Evolutionary conservation across 2,113 vertebrate species (phyloP), one percentile per base, ranked within the genome.

Genomic region (Aldabrachelys gigantea): DNA sequence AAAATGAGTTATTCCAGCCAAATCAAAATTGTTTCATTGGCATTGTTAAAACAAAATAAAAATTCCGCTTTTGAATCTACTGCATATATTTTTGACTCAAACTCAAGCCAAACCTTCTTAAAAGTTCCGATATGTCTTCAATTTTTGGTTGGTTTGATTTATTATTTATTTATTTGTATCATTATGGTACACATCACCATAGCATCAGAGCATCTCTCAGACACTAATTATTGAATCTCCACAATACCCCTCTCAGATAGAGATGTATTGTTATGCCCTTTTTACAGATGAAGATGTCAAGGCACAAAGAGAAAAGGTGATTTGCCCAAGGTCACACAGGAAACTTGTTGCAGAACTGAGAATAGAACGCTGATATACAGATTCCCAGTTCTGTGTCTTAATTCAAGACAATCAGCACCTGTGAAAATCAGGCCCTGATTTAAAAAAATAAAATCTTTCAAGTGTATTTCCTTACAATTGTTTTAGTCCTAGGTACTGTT

Each of bases 331-430:
- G 11, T 3, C 31, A 35, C 27, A 2, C 62, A 62, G 35, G 21
- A 89, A 69, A 12, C 83, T 78, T 90, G 19, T 72, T 38, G 13
- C 21, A 93, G 25, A 53, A 5, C 52, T 85, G 56, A 78, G 11
- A 89, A 35, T 84, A 93, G 59, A 93, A 96, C 54, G 84, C 69
- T 89, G 5, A 0, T 2, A n/a, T 38, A 22, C 65, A 22, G n/a
- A 38, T 72, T 25, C 91, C 92, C 89, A 94, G 82, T 91, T 78
- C 80, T 62, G 16, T 4, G 16, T 91, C 35, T 92, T 86, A 90
- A 44, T 82, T 93, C 69, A 95, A 95, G 78, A 52, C 90, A 72
- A 90, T 94, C 95, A 94, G 16, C 21, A 89, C 47, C 82, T 81
- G 82, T 85, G 89, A 49, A 90, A 87, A 76, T 94, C 82, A 87